Base-by-base conservation (phyloP, 2,797 vertebrate species). In the Gymnoscopelus microlampas region DNA sequence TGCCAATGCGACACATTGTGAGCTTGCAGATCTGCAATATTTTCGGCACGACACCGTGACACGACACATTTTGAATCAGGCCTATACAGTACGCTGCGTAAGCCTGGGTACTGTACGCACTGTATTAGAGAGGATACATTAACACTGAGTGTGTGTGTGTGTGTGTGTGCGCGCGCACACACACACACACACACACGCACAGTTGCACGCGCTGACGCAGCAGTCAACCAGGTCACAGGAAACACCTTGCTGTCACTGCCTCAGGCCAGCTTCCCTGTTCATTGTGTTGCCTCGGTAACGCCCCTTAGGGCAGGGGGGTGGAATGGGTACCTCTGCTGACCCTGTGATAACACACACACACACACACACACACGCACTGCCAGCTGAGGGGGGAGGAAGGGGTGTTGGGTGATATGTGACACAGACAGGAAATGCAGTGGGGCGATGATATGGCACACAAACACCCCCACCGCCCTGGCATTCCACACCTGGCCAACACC, bases 191-290 rank as follows among this genome's bases (percentile, higher is more conserved):
- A 57, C 54, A 19, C 35, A 24, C 44, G 58, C 35, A 47, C 59
- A 66, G n/a, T n/a, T n/a, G n/a, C 60, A 64, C 62, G 54, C 79
- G 85, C 85, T 73, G 82, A 88, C 72, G 66, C 76, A 81, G 85
- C 85, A 80, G 76, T 72, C 49, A 35, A 62, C 68, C 79, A 82
- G 83, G 87, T 86, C 81, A 85, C 88, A 93, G 92, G 93, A 92
- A 93, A 87, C 91, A 94, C 91, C 92, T 92, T 93, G 92, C 65
- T 84, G 70, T 50, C 57, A 73, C 60, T 76, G 78, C 76, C 76
- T 83, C n/a, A 24, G 73, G 73, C 72, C 84, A 39, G 76, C 26
- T 73, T 54, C 73, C 57, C 65, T 68, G 76, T 73, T 87, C 77
- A 89, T 89, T 89, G 91, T 89, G 80, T 86, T 0, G 60, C 76